Percentiles rank a stretch among this genome's conserved stretches.
Evolutionary conservation across 2,113 vertebrate species (phyloP).

Genomic region (Glaucidium brasilianum): DNA sequence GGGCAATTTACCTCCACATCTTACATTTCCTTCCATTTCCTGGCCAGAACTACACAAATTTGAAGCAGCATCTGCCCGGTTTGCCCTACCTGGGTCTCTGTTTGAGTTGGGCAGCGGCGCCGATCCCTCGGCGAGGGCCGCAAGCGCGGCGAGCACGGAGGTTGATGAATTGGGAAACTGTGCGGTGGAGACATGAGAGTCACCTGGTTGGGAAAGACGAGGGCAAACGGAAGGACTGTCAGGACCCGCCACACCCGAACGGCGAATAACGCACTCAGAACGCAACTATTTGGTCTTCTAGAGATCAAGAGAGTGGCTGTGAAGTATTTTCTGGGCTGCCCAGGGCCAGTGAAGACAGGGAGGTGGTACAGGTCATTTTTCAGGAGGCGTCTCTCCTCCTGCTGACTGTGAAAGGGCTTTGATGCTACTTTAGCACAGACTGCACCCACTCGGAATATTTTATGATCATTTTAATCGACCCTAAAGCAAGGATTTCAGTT

Average conservation of each 20-base stretch:
- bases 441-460: too few relatives aligned
- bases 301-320: rapidly evolving
- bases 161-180: slow-evolving; percentile 40
- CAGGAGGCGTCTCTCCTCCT: not conserved
- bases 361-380: not conserved
- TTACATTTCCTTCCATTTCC: not conserved
- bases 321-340: not conserved
- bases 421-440: not conserved
- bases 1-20: not conserved
- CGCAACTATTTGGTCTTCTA: rapidly evolving
- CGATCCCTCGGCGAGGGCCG: slow-evolving; percentile 62
- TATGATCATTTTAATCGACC: rapidly evolving
- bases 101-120: slow-evolving; percentile 20
- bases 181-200: not conserved
- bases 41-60: not conserved
- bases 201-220: slow-evolving; percentile 2
- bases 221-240: not conserved
- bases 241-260: rapidly evolving
- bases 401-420: not conserved
- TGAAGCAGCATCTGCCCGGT: rapidly evolving
- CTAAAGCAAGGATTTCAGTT: not conserved
- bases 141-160: slow-evolving; percentile 67
- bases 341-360: not conserved
- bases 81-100: not conserved
- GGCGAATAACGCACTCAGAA: too few relatives aligned